phyloP scores from a whole-genome alignment of 2,888 invertebrate genomes.

The Polymixis lichenea region DNA sequence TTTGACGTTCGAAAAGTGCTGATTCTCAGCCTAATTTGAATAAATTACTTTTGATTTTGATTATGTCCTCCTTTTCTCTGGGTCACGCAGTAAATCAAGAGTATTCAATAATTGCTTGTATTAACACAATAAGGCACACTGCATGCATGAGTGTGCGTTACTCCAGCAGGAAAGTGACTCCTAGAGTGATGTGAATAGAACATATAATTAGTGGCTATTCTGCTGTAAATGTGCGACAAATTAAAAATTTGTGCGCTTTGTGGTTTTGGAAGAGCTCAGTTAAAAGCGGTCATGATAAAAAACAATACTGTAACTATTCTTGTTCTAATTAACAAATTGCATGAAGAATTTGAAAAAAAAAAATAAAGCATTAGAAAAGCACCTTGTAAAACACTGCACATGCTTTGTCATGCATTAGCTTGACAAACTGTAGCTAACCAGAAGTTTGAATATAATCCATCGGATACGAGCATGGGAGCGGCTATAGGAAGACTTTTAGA shows the following conservation, averaged over 20 bases:
- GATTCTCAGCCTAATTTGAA: too few species aligned
- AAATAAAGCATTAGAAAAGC: slow-evolving; percentile 58
- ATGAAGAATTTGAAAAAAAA: slow-evolving; percentile 11
- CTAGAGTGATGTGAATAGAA: too few species aligned
- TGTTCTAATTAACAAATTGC: background rate
- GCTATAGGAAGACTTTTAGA: slow-evolving; percentile 92
- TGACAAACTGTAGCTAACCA: slow-evolving; percentile 91
- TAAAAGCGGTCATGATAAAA: background rate
- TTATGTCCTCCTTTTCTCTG: background rate
- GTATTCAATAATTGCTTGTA: background rate
- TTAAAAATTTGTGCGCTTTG: too few species aligned
- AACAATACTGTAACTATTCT: background rate
- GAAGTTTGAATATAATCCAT: slow-evolving; percentile 98
- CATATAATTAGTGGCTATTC: too few species aligned
- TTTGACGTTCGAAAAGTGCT: too few species aligned
- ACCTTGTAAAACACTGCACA: slow-evolving; percentile 55
- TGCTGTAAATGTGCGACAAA: too few species aligned
- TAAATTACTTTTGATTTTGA: too few species aligned
- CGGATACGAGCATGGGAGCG: slow-evolving; percentile 96
- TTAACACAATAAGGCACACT: background rate
- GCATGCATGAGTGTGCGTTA: too few species aligned
- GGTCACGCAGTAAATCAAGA: slow-evolving; percentile 4
- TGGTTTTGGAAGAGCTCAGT: too few species aligned
- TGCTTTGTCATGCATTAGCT: slow-evolving; percentile 65
- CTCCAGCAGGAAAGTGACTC: too few species aligned